phyloP scores from a whole-genome alignment of 2,888 invertebrate species.

The Plutella xylostella region DNA sequence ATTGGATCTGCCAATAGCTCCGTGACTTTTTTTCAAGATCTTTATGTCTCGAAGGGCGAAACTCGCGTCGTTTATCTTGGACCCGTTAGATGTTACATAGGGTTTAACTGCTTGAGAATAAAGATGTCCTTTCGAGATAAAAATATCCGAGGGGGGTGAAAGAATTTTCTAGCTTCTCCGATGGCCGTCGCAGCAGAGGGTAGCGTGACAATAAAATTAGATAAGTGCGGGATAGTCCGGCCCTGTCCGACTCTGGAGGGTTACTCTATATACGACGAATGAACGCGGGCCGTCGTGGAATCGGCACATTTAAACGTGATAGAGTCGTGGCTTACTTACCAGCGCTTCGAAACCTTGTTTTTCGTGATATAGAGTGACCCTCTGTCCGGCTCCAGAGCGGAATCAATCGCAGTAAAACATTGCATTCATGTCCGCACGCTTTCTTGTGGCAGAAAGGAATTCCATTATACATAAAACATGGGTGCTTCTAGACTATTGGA shows the following conservation, averaged over 20 bases:
- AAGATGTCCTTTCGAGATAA: slow-evolving; percentile 59
- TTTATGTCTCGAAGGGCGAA: not conserved
- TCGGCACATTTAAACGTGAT: too few species aligned
- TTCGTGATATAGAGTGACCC: too few species aligned
- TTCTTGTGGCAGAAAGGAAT: not conserved
- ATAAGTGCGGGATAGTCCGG: slow-evolving; percentile 59
- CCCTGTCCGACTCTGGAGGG: not conserved
- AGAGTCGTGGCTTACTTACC: too few species aligned
- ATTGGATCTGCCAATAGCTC: not conserved
- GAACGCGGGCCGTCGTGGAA: too few species aligned
- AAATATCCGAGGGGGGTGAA: slow-evolving; percentile 42
- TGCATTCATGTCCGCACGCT: not conserved
- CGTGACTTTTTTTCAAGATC: not conserved
- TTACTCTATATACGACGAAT: too few species aligned
- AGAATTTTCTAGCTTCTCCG: slow-evolving; percentile 50
- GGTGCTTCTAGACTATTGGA: too few species aligned
- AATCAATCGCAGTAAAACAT: slow-evolving; percentile 67
- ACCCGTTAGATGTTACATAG: slow-evolving; percentile 44
- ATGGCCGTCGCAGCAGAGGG: slow-evolving; percentile 29
- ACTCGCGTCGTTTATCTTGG: slow-evolving; percentile 37
- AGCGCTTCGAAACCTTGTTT: too few species aligned
- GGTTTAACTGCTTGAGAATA: slow-evolving; percentile 59
- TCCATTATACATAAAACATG: too few species aligned
- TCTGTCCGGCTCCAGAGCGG: too few species aligned
- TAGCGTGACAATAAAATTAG: slow-evolving; percentile 68